Evolutionary conservation across 2,113 vertebrate species (phyloP).

Genomic region (Thymallus thymallus): DNA sequence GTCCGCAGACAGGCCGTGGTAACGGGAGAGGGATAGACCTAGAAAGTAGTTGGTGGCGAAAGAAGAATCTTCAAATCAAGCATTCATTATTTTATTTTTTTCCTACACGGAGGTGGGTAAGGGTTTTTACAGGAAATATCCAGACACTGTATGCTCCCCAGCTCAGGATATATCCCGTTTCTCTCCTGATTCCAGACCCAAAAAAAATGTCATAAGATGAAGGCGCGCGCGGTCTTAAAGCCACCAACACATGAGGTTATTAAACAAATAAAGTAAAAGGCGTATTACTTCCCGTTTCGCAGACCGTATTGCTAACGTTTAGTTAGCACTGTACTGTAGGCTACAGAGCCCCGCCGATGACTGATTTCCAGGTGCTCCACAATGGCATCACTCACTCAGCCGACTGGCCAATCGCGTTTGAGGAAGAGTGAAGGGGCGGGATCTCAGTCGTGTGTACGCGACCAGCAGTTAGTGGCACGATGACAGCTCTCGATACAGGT

Average conservation of each 20-base stretch:
- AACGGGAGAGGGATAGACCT: conserved; percentile 26
- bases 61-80: conserved; percentile 45
- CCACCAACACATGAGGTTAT: conserved; percentile 17
- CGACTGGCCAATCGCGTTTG: conserved; percentile 62
- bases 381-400: conserved; percentile 54
- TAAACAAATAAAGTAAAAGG: conserved; percentile 23
- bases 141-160: conserved; percentile 48
- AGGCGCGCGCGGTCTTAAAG: not conserved
- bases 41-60: conserved; percentile 31
- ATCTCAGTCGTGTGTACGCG: conserved; percentile 32
- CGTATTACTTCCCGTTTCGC: conserved; percentile 55
- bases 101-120: conserved; percentile 54
- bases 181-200: not conserved
- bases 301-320: conserved; percentile 68
- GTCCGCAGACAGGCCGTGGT: conserved; percentile 52
- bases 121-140: conserved; percentile 57
- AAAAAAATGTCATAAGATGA: conserved; percentile 3
- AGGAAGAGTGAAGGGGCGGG: conserved; percentile 59
- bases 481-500: conserved; percentile 59
- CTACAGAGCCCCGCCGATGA: conserved; percentile 50
- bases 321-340: conserved; percentile 26
- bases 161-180: conserved; percentile 35
- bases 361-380: conserved; percentile 75
- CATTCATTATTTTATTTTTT: conserved; percentile 65
- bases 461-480: conserved; percentile 60